Evolutionary conservation across 2,888 invertebrate genomes (phyloP), one percentile per base, ranked within the genome.

Genomic region (Fragum fragum): DNA sequence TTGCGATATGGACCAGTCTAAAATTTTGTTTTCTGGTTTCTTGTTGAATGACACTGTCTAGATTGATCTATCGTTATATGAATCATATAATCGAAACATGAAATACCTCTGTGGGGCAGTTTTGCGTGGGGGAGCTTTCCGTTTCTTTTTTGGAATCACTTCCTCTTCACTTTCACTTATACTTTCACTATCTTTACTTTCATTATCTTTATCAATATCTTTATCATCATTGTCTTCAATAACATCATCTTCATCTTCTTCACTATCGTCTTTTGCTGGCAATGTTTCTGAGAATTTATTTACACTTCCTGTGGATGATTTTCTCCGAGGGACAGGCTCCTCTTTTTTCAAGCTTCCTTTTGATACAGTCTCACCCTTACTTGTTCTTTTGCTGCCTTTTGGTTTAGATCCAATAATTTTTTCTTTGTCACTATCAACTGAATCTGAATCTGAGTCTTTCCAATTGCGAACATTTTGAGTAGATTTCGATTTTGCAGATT

Each of bases 261-360:
- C 73, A 39, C 59, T 69, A 47, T 47, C 52, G 3, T 71, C 52
- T 5, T 74, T 66, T 7, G 80, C 82, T 29, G 78, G 76, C 16
- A 85, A 61, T 32, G 85, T 85, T 74, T 85, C 85, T 36, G 85
- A 80, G 52, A 76, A 75, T 39, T 57, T 29, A 71, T 63, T 76
- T 16, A 39, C 29, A 61, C 55, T 71, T 42, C 76, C 76, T 28
- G 53, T 29, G 0, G 80, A 76, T 47, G 52, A 29, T 63, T 55
- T 75, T 23, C 69, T 63, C 26, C 55, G 55, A 28, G 71, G 55
- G 39, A 42, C 6, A 18, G 26, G 61, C 21, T 39, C 21, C 21
- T 76, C 80, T 23, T 53, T 36, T 26, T 72, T 53, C 55, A 77
- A 59, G 28, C 57, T 74, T 68, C 61, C 59, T 11, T 71, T 55